These are phyloP conservation scores for Arnoldichthys spilopterus DNA, from an alignment of 2,797 vertebrate species.

Conservation along the genomic window DNA sequence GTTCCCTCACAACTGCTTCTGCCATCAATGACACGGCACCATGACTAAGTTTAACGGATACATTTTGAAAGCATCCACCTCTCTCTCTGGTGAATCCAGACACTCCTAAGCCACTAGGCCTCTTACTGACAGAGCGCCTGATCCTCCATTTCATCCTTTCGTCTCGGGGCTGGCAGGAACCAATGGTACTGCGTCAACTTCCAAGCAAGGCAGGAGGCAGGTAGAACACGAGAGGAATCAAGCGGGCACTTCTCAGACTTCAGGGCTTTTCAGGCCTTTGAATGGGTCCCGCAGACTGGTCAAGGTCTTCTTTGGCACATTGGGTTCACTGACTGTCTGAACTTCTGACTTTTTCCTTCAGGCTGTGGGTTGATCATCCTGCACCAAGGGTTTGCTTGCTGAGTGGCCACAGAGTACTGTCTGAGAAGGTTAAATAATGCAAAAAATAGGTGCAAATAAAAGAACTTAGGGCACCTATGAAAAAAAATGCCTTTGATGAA, in stretches of 20 bases:
- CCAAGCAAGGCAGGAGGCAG: not conserved
- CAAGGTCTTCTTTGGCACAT: not conserved
- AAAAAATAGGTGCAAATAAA: too few species aligned
- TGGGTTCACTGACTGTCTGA: not conserved
- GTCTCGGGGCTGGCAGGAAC: not conserved
- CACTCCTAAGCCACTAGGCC: not conserved
- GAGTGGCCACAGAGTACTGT: not conserved
- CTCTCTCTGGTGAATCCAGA: not conserved
- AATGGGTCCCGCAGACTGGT: not conserved
- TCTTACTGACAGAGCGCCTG: conserved; percentile 6
- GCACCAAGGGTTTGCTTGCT: not conserved
- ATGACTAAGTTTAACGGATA: not conserved
- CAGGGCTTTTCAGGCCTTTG: conserved; percentile 2
- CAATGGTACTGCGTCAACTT: not conserved
- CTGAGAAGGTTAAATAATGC: too few species aligned
- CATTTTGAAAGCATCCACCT: conserved; percentile 3
- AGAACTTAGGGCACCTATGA: too few species aligned
- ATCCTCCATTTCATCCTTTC: not conserved
- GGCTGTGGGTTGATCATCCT: not conserved
- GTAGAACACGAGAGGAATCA: not conserved
- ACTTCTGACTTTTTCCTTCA: not conserved
- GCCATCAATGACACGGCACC: not conserved
- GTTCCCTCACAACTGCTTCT: conserved; percentile 1
- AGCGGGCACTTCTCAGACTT: conserved; percentile 2
- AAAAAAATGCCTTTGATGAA: too few species aligned